Evolutionary conservation across 37 sponge, comb jelly and placozoan species (phyloP), one percentile per base, ranked within the genome.

Genomic region (Mnemiopsis leidyi): DNA sequence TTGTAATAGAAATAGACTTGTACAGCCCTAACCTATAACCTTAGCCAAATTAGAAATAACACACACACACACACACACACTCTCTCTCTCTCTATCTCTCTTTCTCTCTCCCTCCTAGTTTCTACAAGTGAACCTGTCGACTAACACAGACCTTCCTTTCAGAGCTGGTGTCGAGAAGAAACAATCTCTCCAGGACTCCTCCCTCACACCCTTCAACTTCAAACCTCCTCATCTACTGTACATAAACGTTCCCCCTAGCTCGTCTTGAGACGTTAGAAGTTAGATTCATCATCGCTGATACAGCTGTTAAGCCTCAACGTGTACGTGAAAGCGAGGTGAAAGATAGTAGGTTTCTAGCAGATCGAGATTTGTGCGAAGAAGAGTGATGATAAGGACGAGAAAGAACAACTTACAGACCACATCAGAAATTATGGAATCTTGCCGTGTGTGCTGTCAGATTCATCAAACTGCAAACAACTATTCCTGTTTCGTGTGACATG

Each of bases 181-280:
- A 37, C 23, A 38, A 39, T 33, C 32, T 0, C 38, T 36, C 30
- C 38, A 85, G 1, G 36, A 36, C 9, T 9, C 40, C 23, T n/a
- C 40, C 30, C 90, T 38, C 26, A n/a, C 90, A 25, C 29, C 90
- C 61, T 85, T 40, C 61, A 85, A 85, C 24, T 85, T 32, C 30
- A 85, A 28, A 39, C 48, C 90, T 39, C 24, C 90, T 25, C 90
- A 85, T 26, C 32, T 85, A 23, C 90, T 85, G 28, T 85, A 85
- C 61, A 33, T 85, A 28, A 85, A 85, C 26, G 36, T 85, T 2
- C 90, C 90, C 0, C 90, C 79, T 18, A 26, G 33, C 36, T 77
- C 79, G 35, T 77, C 79, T 32, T 77, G 79, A 77, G 16, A 16
- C 1, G 16, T 5, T 77, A 77, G 20, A 34, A 1, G 9, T 21